Base-by-base conservation (phyloP, 1,140 invertebrate species). In the Sycophaga agraensis region DNA sequence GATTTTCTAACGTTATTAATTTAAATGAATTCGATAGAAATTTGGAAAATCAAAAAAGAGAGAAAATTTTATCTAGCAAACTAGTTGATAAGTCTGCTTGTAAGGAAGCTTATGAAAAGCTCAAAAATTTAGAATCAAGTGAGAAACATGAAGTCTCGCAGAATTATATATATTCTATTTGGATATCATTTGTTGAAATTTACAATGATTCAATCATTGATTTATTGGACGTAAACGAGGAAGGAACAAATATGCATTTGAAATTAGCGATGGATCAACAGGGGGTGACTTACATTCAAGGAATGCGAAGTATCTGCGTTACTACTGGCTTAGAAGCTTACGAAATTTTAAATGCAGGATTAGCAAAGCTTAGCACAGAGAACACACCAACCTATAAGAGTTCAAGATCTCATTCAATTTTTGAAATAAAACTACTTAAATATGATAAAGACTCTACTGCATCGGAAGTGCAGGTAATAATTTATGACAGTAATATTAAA, bases 131-230 rank as follows among this genome's bases (percentile, higher is more conserved):
- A n/a, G 39, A 43, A 35, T 5, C 1, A 2, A 16, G 39, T 3
- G 19, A 42, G 12, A 34, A 34, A 8, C 11, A 7, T 0, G 28
- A 45, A 1, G 0, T 26, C 1, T 26, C 1, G 26, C 43, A 60
- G 14, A 55, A 50, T 11, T 66, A 46, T 9, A 70, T 75, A 59
- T 80, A 67, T 63, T 72, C 66, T 48, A 80, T 93, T 7, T 95
- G 93, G 92, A 83, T 97, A 14, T 93, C 91, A 9, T 95, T 93
- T 77, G 86, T 87, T 2, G 94, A 97, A 79, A 91, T 98, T 51
- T 96, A 97, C 74, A 97, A 97, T 79, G 94, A 97, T 70, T 83
- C 85, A 12, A 85, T 96, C 9, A 94, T 89, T 74, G 95, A 97
- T 79, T 76, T 97, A 11, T 72, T 97, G 22, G 82, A 31, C 11